Base-by-base conservation (phyloP, 2,113 vertebrate species). In the Eira barbara region DNA sequence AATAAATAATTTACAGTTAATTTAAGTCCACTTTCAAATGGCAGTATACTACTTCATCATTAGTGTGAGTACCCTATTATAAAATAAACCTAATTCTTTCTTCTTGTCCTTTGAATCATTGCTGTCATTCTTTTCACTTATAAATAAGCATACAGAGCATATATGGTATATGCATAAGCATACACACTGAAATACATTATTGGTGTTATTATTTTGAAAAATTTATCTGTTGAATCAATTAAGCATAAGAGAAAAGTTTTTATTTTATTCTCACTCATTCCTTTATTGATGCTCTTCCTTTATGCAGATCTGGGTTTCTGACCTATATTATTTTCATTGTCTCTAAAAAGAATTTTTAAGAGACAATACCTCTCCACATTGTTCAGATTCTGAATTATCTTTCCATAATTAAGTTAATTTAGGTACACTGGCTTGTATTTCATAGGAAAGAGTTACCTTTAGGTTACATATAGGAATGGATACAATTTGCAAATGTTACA, bases 401-500 rank as follows among this genome's bases (percentile, higher is more conserved):
- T 11, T 57, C 63, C 49, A 83, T 85, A 83, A 85, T 7, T 39
- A 91, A 65, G 55, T 86, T 76, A 95, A 91, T 69, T 82, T 82
- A 95, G 97, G 63, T 97, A 94, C 49, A 78, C 7, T 63, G 0
- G 36, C n/a, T 89, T 84, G 63, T 45, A 59, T 25, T 96, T 67
- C 1, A 57, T 79, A 83, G 12, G 93, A 96, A 89, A 86, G 34
- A 89, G 74, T 94, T 80, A 42, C 49, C 42, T 55, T 93, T 80
- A 80, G 45, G 71, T 89, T 89, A 13, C 79, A 97, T 87, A 45
- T 0, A 93, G 45, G 73, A 96, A 82, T 42, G 82, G 63, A 52
- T 73, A 89, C 36, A 63, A 18, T 96, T 83, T 96, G 39, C 49
- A 80, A 0, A 61, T 89, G 3, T 95, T 96, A 95, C 45, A 92